A percentile compares a stretch with the other conserved stretches of the same genome.
Conservation (phyloP, 1,140 invertebrate species). For the Gryllus bimaculatus region DNA sequence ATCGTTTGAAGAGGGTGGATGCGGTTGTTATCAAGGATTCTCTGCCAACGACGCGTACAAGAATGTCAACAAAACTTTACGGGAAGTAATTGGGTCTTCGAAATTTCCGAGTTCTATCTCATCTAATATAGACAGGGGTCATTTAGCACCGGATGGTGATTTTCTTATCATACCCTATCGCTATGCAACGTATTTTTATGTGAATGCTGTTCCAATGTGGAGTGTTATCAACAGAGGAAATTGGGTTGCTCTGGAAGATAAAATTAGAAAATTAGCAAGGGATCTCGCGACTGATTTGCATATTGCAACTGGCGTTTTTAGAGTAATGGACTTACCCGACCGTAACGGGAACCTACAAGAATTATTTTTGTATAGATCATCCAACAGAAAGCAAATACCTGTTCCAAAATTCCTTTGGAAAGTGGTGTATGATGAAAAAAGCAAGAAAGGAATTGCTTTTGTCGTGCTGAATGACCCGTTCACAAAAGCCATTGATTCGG, state of each 20-base stretch:
- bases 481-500: not conserved
- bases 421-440: not conserved
- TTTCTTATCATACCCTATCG: not conserved
- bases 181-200: not conserved
- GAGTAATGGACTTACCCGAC: not conserved
- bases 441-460: not conserved
- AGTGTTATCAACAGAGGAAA: not conserved
- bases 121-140: not conserved
- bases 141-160: not conserved
- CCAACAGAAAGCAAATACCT: not conserved
- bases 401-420: not conserved
- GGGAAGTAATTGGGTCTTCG: not conserved
- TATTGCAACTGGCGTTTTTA: not conserved
- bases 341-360: not conserved
- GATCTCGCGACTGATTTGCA: not conserved
- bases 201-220: not conserved
- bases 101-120: not conserved
- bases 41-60: not conserved
- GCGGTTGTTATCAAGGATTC: not conserved
- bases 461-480: not conserved
- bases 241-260: not conserved
- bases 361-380: not conserved
- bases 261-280: not conserved
- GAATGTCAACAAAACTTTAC: not conserved
- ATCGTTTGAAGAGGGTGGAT: not conserved